A percentile compares a stretch with the other conserved stretches of the same genome.
These are phyloP conservation scores for Horisme vitalbata DNA, from an alignment of 2,888 invertebrate genomes.

Conservation along the genomic window DNA sequence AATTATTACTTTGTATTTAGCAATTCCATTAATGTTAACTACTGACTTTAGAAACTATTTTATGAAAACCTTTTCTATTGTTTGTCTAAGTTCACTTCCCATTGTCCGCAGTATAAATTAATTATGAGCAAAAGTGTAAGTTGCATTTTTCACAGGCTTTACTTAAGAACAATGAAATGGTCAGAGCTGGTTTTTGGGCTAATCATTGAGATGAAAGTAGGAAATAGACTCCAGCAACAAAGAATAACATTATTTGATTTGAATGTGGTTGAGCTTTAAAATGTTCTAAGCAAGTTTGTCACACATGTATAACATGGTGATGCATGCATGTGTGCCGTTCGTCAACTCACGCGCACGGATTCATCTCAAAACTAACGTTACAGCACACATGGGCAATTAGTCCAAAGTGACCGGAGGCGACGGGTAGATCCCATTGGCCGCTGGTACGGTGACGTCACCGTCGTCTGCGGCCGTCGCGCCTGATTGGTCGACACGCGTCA, in stretches of 20 bases:
- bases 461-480: slow-evolving; percentile 80
- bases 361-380: slow-evolving; percentile 74
- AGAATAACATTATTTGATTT: too few species aligned
- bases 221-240: too few species aligned
- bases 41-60: slow-evolving; percentile 62
- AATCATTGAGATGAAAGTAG: slow-evolving; percentile 33
- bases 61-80: slow-evolving; percentile 64
- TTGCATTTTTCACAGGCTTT: slow-evolving; percentile 68
- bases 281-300: slow-evolving; percentile 3
- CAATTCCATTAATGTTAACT: slow-evolving; percentile 41
- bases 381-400: slow-evolving; percentile 83
- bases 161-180: slow-evolving; percentile 64
- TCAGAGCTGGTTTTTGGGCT: slow-evolving; percentile 50
- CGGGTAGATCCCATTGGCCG: slow-evolving; percentile 71
- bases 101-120: slow-evolving; percentile 73
- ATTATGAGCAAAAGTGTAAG: slow-evolving; percentile 66
- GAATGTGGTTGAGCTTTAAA: neutral
- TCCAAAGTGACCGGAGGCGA: slow-evolving; percentile 81
- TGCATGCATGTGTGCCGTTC: slow-evolving; percentile 37
- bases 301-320: slow-evolving; percentile 14
- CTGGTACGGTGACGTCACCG: slow-evolving; percentile 73
- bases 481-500: slow-evolving; percentile 82
- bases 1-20: slow-evolving; percentile 19
- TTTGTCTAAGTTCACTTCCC: slow-evolving; percentile 57
- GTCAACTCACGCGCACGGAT: slow-evolving; percentile 71